These are phyloP conservation scores for Dinoponera quadriceps DNA, from an alignment of 1,140 invertebrate species.

Conservation along the genomic window DNA sequence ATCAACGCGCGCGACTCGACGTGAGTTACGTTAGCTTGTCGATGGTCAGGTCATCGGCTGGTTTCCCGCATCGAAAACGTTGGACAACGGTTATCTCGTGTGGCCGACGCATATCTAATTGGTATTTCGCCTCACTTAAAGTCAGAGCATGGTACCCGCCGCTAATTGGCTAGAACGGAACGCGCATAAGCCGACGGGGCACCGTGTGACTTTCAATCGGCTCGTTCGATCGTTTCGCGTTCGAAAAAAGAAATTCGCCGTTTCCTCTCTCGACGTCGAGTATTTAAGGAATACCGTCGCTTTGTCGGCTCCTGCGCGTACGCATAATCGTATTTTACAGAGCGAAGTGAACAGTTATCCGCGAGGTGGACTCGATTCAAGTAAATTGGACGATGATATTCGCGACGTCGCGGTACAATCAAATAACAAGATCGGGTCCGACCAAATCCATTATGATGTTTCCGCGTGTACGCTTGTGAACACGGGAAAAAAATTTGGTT, in stretches of 20 bases:
- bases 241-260: background rate
- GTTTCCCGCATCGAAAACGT: conserved; percentile 55
- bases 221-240: background rate
- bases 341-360: background rate
- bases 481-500: no score
- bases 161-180: conserved; percentile 20
- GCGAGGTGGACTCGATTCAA: background rate
- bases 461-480: no score
- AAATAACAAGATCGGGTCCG: no score
- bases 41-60: conserved; percentile 64
- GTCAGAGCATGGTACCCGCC: background rate
- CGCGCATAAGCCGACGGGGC: background rate
- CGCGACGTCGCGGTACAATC: background rate
- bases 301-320: background rate
- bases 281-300: background rate
- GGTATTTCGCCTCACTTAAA: conserved; percentile 5
- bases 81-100: conserved; percentile 57
- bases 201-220: background rate
- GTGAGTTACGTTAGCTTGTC: conserved; percentile 58
- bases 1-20: conserved; percentile 55
- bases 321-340: background rate
- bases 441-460: no score
- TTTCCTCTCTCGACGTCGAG: background rate
- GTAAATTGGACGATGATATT: background rate
- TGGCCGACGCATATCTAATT: conserved; percentile 34